Conservation (phyloP, 2,888 invertebrate genomes). For the Drosophila merina region DNA sequence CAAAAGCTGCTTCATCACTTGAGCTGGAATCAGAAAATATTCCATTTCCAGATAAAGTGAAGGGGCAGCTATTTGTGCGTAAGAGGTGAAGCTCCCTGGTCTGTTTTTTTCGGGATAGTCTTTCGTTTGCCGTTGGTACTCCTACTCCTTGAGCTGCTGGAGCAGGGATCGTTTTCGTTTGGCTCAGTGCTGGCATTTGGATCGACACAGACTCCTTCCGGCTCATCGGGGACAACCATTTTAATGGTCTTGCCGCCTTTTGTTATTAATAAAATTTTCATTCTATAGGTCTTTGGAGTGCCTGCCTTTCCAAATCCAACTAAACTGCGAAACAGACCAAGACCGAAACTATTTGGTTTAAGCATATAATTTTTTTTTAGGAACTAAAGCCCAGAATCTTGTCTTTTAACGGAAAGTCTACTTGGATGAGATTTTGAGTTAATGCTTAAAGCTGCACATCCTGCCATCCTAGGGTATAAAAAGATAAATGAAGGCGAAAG, state of each 20-base stretch:
- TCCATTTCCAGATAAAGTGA: background rate
- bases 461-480: conserved; percentile 28
- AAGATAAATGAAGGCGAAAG: conserved; percentile 42
- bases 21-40: background rate
- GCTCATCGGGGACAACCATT: conserved; percentile 36
- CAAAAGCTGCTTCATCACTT: background rate
- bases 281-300: conserved; percentile 8
- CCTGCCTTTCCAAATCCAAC: background rate
- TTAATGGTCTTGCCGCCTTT: conserved; percentile 54
- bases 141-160: background rate
- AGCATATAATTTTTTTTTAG: no score
- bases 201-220: background rate
- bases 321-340: conserved; percentile 30
- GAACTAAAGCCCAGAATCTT: background rate
- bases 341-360: background rate
- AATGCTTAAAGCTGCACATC: conserved; percentile 19
- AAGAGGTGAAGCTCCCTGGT: background rate
- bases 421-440: conserved; percentile 8
- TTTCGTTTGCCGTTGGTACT: background rate
- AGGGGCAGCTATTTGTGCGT: background rate
- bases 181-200: background rate
- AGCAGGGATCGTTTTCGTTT: background rate
- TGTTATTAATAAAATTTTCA: conserved; percentile 64
- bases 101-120: background rate
- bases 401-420: background rate